A percentile compares a stretch with the other conserved stretches of the same genome.
phyloP scores from a whole-genome alignment of 2,797 vertebrate species.

The Glossophaga mutica region DNA sequence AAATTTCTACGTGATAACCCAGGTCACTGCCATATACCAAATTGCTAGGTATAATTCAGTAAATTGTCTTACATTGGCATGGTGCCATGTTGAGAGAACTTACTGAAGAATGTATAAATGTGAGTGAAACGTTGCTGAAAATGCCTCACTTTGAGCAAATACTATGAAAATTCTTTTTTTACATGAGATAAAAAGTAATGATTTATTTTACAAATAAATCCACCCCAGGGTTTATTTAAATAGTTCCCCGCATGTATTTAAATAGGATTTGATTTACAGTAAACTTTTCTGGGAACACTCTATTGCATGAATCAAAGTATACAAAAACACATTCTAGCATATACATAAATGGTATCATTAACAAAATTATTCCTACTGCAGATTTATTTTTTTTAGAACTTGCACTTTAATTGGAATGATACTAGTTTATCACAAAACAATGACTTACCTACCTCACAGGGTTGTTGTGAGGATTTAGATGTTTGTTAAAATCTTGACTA shows the following conservation, averaged over 20 bases:
- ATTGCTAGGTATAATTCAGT: conserved; percentile 26
- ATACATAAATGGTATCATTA: conserved; percentile 37
- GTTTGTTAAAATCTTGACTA: conserved; percentile 65
- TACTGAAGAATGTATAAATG: not conserved
- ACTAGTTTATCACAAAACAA: conserved; percentile 30
- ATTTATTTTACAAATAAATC: conserved; percentile 34
- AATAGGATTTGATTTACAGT: conserved; percentile 33
- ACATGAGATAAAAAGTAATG: not conserved
- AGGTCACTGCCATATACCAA: conserved; percentile 64
- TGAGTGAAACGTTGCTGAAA: not conserved
- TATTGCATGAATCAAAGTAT: conserved; percentile 58
- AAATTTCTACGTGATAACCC: conserved; percentile 1
- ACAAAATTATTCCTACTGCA: conserved; percentile 31
- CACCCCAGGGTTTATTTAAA: not conserved
- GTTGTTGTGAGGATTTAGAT: conserved; percentile 76
- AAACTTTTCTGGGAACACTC: not conserved
- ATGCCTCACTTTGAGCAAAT: not conserved
- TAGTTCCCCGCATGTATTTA: not conserved
- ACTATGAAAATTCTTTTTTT: conserved; percentile 45
- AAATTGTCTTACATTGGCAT: conserved; percentile 18
- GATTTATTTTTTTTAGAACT: conserved; percentile 53
- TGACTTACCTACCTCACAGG: conserved; percentile 76
- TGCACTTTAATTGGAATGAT: conserved; percentile 66
- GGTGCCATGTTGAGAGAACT: conserved; percentile 40
- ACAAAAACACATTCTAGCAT: conserved; percentile 7